These are phyloP conservation scores for Peromyscus polionotus DNA, from an alignment of 2,113 vertebrate genomes.

Conservation along the genomic window DNA sequence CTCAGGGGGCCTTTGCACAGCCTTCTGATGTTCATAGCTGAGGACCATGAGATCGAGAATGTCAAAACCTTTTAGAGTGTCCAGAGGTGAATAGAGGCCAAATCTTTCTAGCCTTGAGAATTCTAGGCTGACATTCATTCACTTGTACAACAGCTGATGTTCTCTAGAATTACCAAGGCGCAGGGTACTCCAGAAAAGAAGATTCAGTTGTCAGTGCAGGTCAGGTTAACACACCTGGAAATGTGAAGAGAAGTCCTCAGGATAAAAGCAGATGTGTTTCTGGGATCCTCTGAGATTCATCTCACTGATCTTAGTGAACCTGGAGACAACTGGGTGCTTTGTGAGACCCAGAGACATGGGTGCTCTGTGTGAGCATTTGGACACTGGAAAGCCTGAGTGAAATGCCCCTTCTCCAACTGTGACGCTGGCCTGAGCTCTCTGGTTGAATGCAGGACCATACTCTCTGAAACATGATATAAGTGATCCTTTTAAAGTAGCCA, in stretches of 20 bases:
- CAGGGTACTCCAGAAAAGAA: neutral
- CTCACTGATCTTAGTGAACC: neutral
- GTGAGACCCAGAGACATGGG: neutral
- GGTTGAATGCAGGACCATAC: neutral
- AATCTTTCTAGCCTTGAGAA: neutral
- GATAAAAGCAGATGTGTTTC: neutral
- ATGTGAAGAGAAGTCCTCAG: neutral
- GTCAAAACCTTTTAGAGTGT: neutral
- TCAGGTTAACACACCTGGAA: neutral
- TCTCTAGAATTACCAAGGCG: neutral
- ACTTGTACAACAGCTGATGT: neutral
- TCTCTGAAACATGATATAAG: neutral
- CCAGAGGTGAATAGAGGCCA: neutral
- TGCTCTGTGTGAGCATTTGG: neutral
- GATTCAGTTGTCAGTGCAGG: neutral
- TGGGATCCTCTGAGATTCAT: neutral
- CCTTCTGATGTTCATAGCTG: neutral
- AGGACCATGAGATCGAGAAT: neutral
- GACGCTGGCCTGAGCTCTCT: neutral
- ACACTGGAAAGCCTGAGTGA: neutral
- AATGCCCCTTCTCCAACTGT: neutral
- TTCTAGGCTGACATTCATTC: neutral
- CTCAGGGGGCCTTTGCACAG: neutral
- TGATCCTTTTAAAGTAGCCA: neutral
- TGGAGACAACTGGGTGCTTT: neutral